Percentiles rank a stretch among this genome's conserved stretches.
Evolutionary conservation across 2,888 invertebrate genomes (phyloP).

Genomic region (Heteropelma amictum): DNA sequence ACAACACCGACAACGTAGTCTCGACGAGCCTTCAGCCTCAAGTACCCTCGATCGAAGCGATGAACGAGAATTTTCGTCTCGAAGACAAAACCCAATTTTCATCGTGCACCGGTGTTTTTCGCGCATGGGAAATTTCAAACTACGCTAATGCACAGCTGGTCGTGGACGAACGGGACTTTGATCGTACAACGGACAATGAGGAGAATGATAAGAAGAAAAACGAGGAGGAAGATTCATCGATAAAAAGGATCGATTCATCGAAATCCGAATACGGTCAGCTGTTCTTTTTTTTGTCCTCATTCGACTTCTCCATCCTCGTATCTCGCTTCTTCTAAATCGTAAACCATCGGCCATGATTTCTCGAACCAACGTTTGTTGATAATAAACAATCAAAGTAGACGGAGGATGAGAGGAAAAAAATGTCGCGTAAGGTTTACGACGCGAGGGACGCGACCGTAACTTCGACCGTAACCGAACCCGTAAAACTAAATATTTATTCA

Average conservation of each 20-base stretch:
- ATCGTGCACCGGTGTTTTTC: slow-evolving; percentile 50
- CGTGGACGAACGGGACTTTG: slow-evolving; percentile 19
- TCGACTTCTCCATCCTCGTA: not conserved
- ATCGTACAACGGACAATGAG: not conserved
- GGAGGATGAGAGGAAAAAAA: not conserved
- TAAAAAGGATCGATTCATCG: slow-evolving; percentile 42
- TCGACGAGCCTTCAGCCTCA: not conserved
- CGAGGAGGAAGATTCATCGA: slow-evolving; percentile 31
- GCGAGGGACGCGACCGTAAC: slow-evolving; percentile 31
- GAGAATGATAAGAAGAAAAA: slow-evolving; percentile 5
- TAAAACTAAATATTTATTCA: slow-evolving; percentile 70
- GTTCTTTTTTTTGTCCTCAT: slow-evolving; percentile 24
- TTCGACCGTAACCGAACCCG: slow-evolving; percentile 65
- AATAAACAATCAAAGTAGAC: slow-evolving; percentile 55
- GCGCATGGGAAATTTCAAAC: slow-evolving; percentile 64
- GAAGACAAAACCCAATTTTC: slow-evolving; percentile 6
- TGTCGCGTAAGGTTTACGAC: slow-evolving; percentile 30
- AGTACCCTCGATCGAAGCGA: not conserved
- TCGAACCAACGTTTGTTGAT: slow-evolving; percentile 55
- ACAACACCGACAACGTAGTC: not conserved
- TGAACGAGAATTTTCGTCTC: slow-evolving; percentile 24
- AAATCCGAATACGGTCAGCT: slow-evolving; percentile 58
- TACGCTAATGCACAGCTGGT: slow-evolving; percentile 45
- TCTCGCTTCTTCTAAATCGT: slow-evolving; percentile 9
- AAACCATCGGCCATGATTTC: slow-evolving; percentile 5